Percentiles rank a stretch among this genome's conserved stretches.
Conservation (phyloP, 2,888 invertebrate species). For the Chymomyza procnemis region DNA sequence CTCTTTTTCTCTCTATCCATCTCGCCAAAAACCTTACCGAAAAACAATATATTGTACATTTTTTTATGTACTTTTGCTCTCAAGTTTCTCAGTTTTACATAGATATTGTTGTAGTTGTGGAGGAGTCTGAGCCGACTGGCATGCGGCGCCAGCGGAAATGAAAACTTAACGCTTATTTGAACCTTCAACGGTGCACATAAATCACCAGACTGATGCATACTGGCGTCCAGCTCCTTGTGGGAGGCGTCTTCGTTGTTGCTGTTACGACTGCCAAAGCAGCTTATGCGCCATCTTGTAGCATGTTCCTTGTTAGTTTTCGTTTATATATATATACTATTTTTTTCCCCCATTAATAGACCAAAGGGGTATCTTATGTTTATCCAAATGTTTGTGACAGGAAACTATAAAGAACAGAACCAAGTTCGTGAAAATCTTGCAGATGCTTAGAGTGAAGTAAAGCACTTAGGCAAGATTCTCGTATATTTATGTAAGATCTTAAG, state of each 20-base stretch:
- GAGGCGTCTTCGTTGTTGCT: constrained; percentile 7
- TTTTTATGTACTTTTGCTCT: constrained; percentile 42
- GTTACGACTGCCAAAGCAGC: constrained; percentile 49
- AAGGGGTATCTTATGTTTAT: too few relatives aligned
- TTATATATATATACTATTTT: not conserved
- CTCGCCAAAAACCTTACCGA: constrained; percentile 13
- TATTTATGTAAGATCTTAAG: too few relatives aligned
- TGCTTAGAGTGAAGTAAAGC: too few relatives aligned
- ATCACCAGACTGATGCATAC: constrained; percentile 56
- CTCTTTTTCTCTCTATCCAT: constrained; percentile 5
- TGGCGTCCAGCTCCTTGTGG: not conserved
- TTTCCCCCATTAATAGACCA: too few relatives aligned
- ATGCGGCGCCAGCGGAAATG: constrained; percentile 68
- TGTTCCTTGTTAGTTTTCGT: not conserved
- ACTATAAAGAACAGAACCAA: too few relatives aligned
- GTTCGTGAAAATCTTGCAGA: too few relatives aligned
- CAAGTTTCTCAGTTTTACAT: constrained; percentile 53
- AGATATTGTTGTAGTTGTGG: constrained; percentile 46
- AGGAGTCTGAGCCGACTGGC: not conserved
- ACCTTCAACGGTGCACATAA: constrained; percentile 72
- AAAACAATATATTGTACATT: not conserved
- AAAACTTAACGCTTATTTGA: constrained; percentile 73
- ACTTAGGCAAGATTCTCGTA: too few relatives aligned
- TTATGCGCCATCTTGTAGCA: constrained; percentile 55
- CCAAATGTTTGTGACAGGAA: too few relatives aligned